These are phyloP conservation scores for Sinocyclocheilus rhinocerous DNA, from an alignment of 2,113 vertebrate genomes.

Conservation along the genomic window DNA sequence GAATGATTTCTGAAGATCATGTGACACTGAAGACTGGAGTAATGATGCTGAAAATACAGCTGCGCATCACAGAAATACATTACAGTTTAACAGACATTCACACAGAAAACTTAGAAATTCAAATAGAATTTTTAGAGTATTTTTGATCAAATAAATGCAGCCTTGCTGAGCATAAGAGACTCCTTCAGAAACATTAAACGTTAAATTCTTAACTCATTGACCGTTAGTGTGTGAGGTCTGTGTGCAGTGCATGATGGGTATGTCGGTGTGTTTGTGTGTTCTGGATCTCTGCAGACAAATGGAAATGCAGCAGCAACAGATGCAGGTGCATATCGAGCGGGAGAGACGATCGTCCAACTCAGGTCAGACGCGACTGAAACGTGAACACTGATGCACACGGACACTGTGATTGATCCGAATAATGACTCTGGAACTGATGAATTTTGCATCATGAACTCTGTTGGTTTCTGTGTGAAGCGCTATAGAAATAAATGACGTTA, in stretches of 20 bases:
- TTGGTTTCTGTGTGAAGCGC: too few species aligned
- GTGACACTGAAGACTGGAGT: neutral
- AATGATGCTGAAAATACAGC: neutral
- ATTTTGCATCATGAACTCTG: too few species aligned
- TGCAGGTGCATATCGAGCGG: conserved; percentile 88
- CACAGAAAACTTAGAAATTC: too few species aligned
- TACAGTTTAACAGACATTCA: neutral
- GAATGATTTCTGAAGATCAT: neutral
- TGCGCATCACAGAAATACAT: neutral
- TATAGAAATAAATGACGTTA: neutral
- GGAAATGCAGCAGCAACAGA: conserved; percentile 84
- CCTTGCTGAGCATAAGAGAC: neutral
- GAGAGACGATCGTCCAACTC: conserved; percentile 93
- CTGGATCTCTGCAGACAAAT: conserved; percentile 80
- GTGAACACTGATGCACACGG: neutral
- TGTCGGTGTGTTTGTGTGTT: conserved; percentile 14
- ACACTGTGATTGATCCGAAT: neutral
- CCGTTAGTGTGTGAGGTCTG: neutral
- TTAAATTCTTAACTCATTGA: neutral
- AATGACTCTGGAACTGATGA: too few species aligned
- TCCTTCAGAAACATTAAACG: neutral
- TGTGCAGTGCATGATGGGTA: conserved; percentile 23
- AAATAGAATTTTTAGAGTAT: too few species aligned
- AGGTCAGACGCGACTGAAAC: conserved; percentile 72
- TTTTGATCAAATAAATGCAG: neutral